Evolutionary conservation across 2,888 invertebrate species (phyloP).

Genomic region (Didymodactylos carnosus): DNA sequence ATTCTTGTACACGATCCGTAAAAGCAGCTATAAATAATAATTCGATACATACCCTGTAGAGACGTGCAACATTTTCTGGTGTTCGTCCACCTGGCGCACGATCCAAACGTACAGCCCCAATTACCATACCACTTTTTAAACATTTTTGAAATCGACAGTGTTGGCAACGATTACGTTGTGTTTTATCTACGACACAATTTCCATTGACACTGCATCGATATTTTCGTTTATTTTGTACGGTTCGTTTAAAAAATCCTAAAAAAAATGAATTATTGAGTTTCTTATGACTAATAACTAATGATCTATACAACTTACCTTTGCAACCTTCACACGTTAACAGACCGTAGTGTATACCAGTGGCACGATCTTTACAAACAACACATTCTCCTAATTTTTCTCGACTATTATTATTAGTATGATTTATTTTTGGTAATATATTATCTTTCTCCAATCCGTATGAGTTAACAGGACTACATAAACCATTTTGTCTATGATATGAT

Average conservation of each 20-base stretch:
- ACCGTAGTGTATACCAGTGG: not conserved
- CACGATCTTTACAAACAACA: not conserved
- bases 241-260: not conserved
- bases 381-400: too few species aligned
- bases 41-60: not conserved
- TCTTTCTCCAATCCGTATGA: too few species aligned
- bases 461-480: too few species aligned
- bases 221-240: not conserved
- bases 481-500: too few species aligned
- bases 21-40: too few species aligned
- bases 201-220: not conserved
- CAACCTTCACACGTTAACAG: not conserved
- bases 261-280: not conserved
- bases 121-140: not conserved
- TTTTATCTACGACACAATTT: not conserved
- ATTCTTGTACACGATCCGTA: too few species aligned
- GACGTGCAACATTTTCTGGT: not conserved
- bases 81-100: not conserved
- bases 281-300: not conserved
- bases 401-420: too few species aligned
- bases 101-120: not conserved
- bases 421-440: too few species aligned
- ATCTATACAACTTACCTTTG: not conserved
- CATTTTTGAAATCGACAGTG: not conserved
- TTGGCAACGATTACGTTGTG: not conserved